Evolutionary conservation across 2,888 invertebrate genomes (phyloP), one percentile per base, ranked within the genome.

Genomic region (Xestia c-nigrum): DNA sequence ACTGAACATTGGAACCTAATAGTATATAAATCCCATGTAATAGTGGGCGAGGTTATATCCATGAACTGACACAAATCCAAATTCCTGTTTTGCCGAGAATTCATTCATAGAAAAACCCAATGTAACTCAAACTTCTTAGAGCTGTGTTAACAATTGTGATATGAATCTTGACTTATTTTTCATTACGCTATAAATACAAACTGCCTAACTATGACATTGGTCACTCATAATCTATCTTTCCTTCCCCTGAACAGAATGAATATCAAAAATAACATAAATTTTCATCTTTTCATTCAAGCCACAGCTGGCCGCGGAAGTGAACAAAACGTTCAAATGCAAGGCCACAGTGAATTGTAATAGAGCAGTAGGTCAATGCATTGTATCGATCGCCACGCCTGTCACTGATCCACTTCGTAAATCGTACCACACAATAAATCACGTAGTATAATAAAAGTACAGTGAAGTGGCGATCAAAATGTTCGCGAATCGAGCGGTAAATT

Each of bases 291-390:
- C 24, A 47, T 16, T 24, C 10, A 50, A 10, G 14, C 3, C 6
- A 12, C 19, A 24, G 7, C 24, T 24, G 12, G 3, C 12, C 16
- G 16, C n/a, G 55, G 38, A 65, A 46, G 24, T 9, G 0, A 40
- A 76, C 31, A 47, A 52, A 83, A 38, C 31, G 43, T 31, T 59
- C 31, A 43, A 61, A 61, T 80, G 84, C 84, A 82, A 82, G 80
- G 84, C 68, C 75, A 81, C 80, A 84, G 70, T 5, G 67, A 12
- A 68, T 19, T 55, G n/a, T 65, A 40, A 38, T 59, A 52, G 84
- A 68, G 12, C 81, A 84, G 81, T 82, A 64, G 82, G 85, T 65
- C 81, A 82, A 80, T 38, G 59, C 46, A 80, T 84, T 82, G 84
- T 80, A 55, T 68, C 40, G 24, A 63, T 78, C 24, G 61, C 57